A percentile compares a stretch with the other conserved stretches of the same genome.
Evolutionary conservation across 2,113 vertebrate genomes (phyloP).

Genomic region (Dipodomys ordii): DNA sequence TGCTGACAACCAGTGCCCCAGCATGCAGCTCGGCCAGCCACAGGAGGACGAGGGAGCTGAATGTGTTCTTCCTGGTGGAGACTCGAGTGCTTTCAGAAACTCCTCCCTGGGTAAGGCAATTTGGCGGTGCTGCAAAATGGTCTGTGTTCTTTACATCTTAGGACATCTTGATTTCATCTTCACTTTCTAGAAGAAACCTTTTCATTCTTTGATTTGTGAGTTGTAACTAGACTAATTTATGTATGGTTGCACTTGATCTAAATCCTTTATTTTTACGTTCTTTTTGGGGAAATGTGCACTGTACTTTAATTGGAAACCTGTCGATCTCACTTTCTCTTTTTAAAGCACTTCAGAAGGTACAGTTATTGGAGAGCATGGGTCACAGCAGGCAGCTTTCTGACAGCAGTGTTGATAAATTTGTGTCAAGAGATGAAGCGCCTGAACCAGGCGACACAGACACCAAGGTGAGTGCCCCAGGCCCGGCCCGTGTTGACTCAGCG

Average conservation of each 20-base stretch:
- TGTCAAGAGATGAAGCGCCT: slow-evolving; percentile 91
- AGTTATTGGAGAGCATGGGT: slow-evolving; percentile 89
- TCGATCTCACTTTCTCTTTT: neutral
- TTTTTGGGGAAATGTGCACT: neutral
- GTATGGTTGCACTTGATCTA: neutral
- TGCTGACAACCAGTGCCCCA: slow-evolving; percentile 94
- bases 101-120: slow-evolving; percentile 90
- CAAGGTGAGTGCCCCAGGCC: slow-evolving; percentile 87
- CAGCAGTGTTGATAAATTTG: slow-evolving; percentile 92
- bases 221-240: neutral
- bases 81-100: slow-evolving; percentile 87
- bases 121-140: fast-evolving
- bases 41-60: slow-evolving; percentile 94
- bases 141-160: too few relatives aligned
- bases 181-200: neutral
- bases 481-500: fast-evolving
- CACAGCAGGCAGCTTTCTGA: slow-evolving; percentile 95
- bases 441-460: slow-evolving; percentile 91
- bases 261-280: neutral
- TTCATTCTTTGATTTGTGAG: neutral
- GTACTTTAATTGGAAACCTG: neutral
- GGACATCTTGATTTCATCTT: neutral
- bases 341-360: slow-evolving; percentile 93
- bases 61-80: slow-evolving; percentile 82
- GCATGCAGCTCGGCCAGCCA: slow-evolving; percentile 93